Evolutionary conservation across 1,140 invertebrate species (phyloP).

Genomic region (Agraylea sexmaculata): DNA sequence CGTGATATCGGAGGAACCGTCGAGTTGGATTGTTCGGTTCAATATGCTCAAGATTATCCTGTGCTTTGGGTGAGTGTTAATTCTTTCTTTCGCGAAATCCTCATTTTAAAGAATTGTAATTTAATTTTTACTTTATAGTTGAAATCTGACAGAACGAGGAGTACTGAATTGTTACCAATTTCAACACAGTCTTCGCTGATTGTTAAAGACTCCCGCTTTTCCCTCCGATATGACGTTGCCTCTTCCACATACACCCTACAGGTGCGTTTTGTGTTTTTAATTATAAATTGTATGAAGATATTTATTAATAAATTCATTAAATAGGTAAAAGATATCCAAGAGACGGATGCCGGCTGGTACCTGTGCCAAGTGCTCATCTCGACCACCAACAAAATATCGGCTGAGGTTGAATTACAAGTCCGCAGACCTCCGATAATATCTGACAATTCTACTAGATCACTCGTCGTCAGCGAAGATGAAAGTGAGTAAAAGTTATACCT

Average conservation of each 20-base stretch:
- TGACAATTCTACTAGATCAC: slow-evolving; percentile 80
- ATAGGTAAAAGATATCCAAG: slow-evolving; percentile 88
- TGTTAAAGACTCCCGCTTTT: slow-evolving; percentile 75
- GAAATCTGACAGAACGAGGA: slow-evolving; percentile 40
- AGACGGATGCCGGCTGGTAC: slow-evolving; percentile 82
- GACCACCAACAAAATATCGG: slow-evolving; percentile 63
- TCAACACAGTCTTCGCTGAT: slow-evolving; percentile 72
- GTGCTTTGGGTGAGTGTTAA: slow-evolving; percentile 69
- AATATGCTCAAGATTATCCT: slow-evolving; percentile 76
- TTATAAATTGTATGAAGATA: neutral
- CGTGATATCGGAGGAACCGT: slow-evolving; percentile 82
- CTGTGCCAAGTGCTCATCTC: slow-evolving; percentile 77
- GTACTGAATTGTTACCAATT: slow-evolving; percentile 53
- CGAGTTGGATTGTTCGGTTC: slow-evolving; percentile 78
- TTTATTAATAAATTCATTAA: slow-evolving; percentile 14
- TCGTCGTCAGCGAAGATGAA: slow-evolving; percentile 73
- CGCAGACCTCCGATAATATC: slow-evolving; percentile 79
- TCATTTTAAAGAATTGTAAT: slow-evolving; percentile 1
- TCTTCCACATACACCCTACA: slow-evolving; percentile 72
- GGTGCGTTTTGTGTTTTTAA: slow-evolving; percentile 32
- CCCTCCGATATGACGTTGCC: slow-evolving; percentile 65
- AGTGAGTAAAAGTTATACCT: too few species aligned
- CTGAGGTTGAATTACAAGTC: slow-evolving; percentile 73
- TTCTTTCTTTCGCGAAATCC: neutral
- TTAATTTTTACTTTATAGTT: slow-evolving; percentile 33